Base-by-base conservation (phyloP, 2,888 invertebrate genomes). In the Agrochola lota region DNA sequence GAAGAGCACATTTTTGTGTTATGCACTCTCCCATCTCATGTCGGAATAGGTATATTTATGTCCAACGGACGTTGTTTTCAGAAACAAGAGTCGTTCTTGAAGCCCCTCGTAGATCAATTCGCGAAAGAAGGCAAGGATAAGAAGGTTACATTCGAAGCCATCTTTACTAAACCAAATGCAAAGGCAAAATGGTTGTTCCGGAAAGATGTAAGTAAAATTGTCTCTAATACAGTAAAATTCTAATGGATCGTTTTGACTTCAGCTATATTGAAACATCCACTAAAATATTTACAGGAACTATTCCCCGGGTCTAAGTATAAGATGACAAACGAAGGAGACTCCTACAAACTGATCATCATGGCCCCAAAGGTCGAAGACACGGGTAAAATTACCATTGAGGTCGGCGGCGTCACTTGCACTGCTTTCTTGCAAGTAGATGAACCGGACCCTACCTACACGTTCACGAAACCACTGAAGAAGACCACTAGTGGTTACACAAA, bases 261-360 rank as follows among this genome's bases (percentile, higher is more conserved):
- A 63, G 30, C 4, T 43, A n/a, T 43, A 11, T 62, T 72, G 7
- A 40, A 78, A 52, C 8, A 49, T n/a, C 1, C 1, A n/a, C 23
- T 46, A 7, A 60, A 60, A 62, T 52, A 62, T 74, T 77, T 52
- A 30, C 92, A 99, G 98, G 99, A 99, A 97, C 97, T 99, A 71
- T 99, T 99, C 97, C 97, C 98, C 84, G 99, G 99, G 87, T 98
- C 99, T 78, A 99, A 99, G 95, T 99, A 99, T 95, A 99, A 99
- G 96, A 99, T 99, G 95, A 98, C 98, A 91, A 98, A 98, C 91
- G 99, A 99, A 93, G 98, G 98, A 91, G 99, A 99, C 92, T 97
- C 98, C 1, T 99, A 99, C 94, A 98, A 98, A 91, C 97, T 99
- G 85, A 98, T 99, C 86, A 99, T 99, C 90, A 97, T 97, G 93